These are phyloP conservation scores for Prunella strophiata DNA, from an alignment of 2,797 vertebrate species.

Conservation along the genomic window DNA sequence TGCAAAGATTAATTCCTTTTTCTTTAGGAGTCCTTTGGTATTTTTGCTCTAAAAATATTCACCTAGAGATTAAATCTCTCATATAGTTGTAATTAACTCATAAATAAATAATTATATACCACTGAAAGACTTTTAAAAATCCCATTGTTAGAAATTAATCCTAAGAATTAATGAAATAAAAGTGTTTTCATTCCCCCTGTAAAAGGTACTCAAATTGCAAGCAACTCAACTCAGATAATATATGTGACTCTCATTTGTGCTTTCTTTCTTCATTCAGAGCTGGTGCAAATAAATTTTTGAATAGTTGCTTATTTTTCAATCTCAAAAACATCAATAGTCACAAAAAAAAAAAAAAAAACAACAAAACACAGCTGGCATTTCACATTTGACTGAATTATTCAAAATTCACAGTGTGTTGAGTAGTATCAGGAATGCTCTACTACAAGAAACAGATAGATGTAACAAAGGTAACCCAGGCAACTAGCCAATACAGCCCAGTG, in stretches of 20 bases:
- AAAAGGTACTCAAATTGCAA: neutral
- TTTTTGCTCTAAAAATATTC: neutral
- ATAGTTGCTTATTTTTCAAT: slow-evolving; percentile 33
- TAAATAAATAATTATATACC: neutral
- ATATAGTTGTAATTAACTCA: neutral
- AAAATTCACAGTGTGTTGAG: slow-evolving; percentile 31
- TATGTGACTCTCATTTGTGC: neutral
- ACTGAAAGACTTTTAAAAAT: neutral
- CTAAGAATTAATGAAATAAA: neutral
- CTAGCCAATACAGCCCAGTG: slow-evolving; percentile 4
- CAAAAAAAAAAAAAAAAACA: neutral
- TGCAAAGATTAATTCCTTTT: neutral
- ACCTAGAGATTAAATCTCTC: neutral
- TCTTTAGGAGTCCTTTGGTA: neutral
- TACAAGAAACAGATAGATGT: slow-evolving; percentile 16
- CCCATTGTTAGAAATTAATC: neutral
- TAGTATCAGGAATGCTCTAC: neutral
- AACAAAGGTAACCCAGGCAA: slow-evolving; percentile 55
- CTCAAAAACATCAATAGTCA: neutral
- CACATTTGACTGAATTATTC: slow-evolving; percentile 49
- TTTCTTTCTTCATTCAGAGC: neutral
- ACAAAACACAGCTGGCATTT: neutral
- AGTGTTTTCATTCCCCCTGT: neutral
- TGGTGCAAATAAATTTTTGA: neutral
- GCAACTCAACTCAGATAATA: neutral